Evolutionary conservation across 2,888 invertebrate species (phyloP), one percentile per base, ranked within the genome.

Genomic region (Calameuta pallipes): DNA sequence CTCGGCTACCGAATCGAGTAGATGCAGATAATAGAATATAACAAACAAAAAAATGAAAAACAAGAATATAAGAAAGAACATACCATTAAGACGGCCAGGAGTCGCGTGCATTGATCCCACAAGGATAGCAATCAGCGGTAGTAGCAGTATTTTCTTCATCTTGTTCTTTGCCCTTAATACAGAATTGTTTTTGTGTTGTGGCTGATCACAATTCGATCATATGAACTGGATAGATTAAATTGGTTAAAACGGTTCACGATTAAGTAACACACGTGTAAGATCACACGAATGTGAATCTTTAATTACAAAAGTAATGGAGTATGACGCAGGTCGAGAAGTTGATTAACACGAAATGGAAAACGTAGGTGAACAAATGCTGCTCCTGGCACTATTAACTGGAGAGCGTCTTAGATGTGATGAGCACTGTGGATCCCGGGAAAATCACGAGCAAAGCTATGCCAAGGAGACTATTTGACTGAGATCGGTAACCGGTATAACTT

Each of bases 31-130:
- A 56, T 23, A 23, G 23, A 23, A 56, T 56, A 23, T 41, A 41
- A 6, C 11, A n/a, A n/a, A n/a, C 1, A 41, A 41, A 41, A 23
- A 15, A 6, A 56, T 15, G 23, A 23, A 56, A 56, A 23, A 56
- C 15, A 56, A 56, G 9, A 56, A 56, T 56, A 9, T 30, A 73
- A 30, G 23, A 15, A 69, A 70, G 36, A 70, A 78, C 89, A 77
- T 89, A 89, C 89, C 89, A 80, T 80, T 88, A 68, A 89, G 84
- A 79, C 86, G 85, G 69, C 88, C 89, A 31, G 89, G 85, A 78
- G 88, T 79, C 11, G 86, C 87, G 41, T 84, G 78, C 81, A 84
- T 82, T 78, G 83, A 82, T 81, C 84, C 85, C 73, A 82, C 81
- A 80, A 88, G 79, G 35, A 70, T 71, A 78, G 84, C 78, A 13